A percentile compares a stretch with the other conserved stretches of the same genome.
phyloP scores from a whole-genome alignment of 2,113 vertebrate genomes.

The Caretta caretta region DNA sequence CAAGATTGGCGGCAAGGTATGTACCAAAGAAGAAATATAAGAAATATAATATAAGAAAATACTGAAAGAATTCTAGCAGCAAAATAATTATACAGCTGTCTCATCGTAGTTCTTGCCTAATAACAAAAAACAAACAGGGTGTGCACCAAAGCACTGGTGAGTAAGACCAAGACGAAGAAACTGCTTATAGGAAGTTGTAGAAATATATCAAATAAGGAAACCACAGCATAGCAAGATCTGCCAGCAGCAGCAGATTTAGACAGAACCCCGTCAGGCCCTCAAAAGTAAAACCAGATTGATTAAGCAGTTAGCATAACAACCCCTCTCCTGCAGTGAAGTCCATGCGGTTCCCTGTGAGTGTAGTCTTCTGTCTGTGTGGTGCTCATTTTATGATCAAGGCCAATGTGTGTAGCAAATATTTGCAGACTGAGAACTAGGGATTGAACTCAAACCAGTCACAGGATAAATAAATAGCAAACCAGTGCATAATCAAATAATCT shows the following conservation, averaged over 20 bases:
- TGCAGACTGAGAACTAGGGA: background rate
- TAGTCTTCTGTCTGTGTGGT: background rate
- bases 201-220: background rate
- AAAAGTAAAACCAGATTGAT: background rate
- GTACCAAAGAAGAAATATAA: background rate
- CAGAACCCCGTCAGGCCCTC: background rate
- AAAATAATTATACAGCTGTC: background rate
- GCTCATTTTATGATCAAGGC: background rate
- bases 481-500: background rate
- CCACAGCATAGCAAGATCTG: background rate
- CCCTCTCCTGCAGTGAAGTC: background rate
- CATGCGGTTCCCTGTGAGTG: background rate
- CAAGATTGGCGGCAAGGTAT: background rate
- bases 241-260: background rate
- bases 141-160: background rate
- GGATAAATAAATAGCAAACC: background rate
- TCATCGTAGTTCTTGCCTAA: background rate
- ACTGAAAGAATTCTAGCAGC: background rate
- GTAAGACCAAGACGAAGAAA: background rate
- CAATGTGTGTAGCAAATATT: background rate
- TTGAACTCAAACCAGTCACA: background rate
- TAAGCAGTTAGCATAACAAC: background rate
- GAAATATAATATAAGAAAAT: background rate
- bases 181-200: background rate
- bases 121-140: background rate